A percentile compares a stretch with the other conserved stretches of the same genome.
Conservation (phyloP, 2,113 vertebrate species). For the Gasterosteus nipponicus region DNA sequence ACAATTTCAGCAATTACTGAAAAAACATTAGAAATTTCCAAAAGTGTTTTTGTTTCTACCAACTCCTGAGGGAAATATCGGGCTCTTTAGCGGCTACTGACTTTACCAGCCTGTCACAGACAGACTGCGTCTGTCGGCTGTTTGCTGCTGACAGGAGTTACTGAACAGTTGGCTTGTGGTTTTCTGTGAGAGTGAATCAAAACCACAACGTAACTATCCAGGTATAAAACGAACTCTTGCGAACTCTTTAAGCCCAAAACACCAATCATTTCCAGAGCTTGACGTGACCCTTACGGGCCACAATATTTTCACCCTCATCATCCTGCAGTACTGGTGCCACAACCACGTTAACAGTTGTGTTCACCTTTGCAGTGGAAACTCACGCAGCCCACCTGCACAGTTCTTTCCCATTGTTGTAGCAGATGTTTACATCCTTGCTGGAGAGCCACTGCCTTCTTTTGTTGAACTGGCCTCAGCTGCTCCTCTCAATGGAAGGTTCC, state of each 20-base stretch:
- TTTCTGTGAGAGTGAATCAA: neutral
- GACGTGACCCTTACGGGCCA: constrained; percentile 14
- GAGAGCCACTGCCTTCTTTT: constrained; percentile 38
- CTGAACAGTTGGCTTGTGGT: neutral
- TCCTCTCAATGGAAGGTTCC: constrained; percentile 45
- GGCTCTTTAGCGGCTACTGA: neutral
- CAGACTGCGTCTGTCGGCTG: neutral
- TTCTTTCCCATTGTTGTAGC: constrained; percentile 37
- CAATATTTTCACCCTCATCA: constrained; percentile 42
- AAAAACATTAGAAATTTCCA: neutral
- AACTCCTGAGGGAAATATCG: constrained; percentile 1
- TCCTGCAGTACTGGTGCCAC: constrained; percentile 29
- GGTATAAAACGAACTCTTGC: constrained; percentile 32
- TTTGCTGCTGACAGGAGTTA: neutral
- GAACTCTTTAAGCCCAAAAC: constrained; percentile 31
- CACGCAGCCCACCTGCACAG: constrained; percentile 7
- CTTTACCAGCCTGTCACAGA: neutral
- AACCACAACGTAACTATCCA: constrained; percentile 8
- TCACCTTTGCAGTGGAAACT: constrained; percentile 13
- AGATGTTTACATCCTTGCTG: constrained; percentile 25
- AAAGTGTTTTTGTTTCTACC: neutral
- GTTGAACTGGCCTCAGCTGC: constrained; percentile 29
- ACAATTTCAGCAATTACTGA: neutral
- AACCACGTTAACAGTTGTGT: constrained; percentile 15
- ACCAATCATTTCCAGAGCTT: constrained; percentile 24